phyloP scores from a whole-genome alignment of 2,888 invertebrate species.

The Microplitis manilae region DNA sequence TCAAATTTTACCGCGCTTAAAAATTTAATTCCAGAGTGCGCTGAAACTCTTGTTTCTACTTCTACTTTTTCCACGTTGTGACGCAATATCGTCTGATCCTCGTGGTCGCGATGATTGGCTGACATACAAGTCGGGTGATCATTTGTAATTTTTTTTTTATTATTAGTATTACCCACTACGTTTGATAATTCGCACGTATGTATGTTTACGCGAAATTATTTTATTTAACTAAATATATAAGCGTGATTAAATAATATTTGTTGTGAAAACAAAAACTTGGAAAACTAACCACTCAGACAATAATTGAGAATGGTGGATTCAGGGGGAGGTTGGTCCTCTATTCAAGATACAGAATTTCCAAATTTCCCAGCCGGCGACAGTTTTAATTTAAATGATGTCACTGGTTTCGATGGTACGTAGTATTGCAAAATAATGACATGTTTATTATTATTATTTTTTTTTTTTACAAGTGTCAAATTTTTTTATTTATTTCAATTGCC shows the following conservation, averaged over 20 bases:
- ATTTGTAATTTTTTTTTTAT: constrained; percentile 58
- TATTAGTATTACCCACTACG: constrained; percentile 47
- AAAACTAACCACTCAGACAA: constrained; percentile 20
- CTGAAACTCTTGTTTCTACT: not conserved
- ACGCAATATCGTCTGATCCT: constrained; percentile 78
- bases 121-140: constrained; percentile 60
- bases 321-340: constrained; percentile 60
- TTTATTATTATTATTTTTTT: not conserved
- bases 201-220: constrained; percentile 53
- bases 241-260: constrained; percentile 27
- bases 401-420: constrained; percentile 80
- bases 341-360: constrained; percentile 67
- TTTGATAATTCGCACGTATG: constrained; percentile 56
- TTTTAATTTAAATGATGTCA: constrained; percentile 79
- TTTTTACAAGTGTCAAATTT: not conserved
- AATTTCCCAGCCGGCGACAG: constrained; percentile 74
- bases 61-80: constrained; percentile 55
- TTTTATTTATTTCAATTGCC: not conserved
- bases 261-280: constrained; percentile 14
- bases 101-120: constrained; percentile 75
- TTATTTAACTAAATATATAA: constrained; percentile 67
- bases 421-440: not conserved
- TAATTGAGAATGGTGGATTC: constrained; percentile 65
- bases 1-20: not conserved
- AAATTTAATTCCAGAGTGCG: not conserved